These are phyloP conservation scores for Sciurus vulgaris DNA, from an alignment of 2,797 vertebrate genomes.

Conservation along the genomic window DNA sequence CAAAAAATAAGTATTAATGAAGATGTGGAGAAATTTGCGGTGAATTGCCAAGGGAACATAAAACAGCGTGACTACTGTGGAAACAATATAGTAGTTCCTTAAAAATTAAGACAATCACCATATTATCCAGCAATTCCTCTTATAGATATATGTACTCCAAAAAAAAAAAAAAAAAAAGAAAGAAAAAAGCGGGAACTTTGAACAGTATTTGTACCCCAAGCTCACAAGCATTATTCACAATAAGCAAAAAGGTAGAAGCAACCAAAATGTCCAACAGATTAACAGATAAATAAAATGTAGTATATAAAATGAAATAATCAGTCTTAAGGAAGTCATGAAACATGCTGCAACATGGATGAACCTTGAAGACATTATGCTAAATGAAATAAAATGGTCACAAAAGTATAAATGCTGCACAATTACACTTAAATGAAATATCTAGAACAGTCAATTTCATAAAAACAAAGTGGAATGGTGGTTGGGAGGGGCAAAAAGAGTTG, in stretches of 20 bases:
- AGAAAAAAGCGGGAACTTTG: background rate
- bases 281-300: constrained; percentile 12
- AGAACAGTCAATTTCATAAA: background rate
- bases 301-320: background rate
- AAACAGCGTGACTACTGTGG: background rate
- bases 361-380: background rate
- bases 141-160: background rate
- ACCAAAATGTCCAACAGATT: background rate
- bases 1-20: background rate
- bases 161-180: background rate
- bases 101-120: constrained; percentile 31
- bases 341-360: background rate
- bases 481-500: background rate
- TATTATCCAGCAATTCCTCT: background rate
- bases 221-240: constrained; percentile 39
- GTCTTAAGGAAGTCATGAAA: background rate
- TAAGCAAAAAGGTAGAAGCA: constrained; percentile 5
- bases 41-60: background rate
- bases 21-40: background rate
- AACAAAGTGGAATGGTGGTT: background rate
- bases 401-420: background rate
- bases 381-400: constrained; percentile 2
- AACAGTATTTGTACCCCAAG: background rate
- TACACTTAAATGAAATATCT: background rate
- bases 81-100: background rate